Percentiles rank a stretch among this genome's conserved stretches.
Conservation (phyloP, 2,888 invertebrate species). For the Harpalus rubripes region DNA sequence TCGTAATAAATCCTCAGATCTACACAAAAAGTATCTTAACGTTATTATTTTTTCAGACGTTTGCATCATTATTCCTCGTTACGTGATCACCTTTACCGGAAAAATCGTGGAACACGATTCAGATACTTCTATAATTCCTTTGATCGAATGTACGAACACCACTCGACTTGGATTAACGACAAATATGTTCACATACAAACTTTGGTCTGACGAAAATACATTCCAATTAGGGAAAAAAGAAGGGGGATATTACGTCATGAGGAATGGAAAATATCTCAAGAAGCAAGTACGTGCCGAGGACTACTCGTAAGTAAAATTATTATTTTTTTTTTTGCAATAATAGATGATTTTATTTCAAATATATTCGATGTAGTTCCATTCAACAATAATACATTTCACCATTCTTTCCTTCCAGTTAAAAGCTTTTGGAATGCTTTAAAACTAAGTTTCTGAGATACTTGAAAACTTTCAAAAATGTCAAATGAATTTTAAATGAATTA, state of each 20-base stretch:
- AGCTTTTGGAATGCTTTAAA: too few species aligned
- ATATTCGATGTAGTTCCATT: too few species aligned
- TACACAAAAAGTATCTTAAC: constrained; percentile 8
- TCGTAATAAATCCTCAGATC: neutral
- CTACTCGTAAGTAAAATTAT: constrained; percentile 43
- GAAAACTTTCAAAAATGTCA: too few species aligned
- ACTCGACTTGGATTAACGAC: constrained; percentile 53
- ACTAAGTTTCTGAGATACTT: too few species aligned
- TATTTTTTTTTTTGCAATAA: too few species aligned
- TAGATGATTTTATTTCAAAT: too few species aligned
- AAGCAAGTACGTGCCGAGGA: constrained; percentile 46
- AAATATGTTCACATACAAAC: constrained; percentile 52
- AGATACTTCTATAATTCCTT: constrained; percentile 29
- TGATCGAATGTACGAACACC: constrained; percentile 58
- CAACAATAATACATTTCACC: too few species aligned
- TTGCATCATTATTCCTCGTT: constrained; percentile 55
- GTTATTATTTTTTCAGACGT: constrained; percentile 39
- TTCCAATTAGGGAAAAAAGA: constrained; percentile 50
- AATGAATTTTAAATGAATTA: too few species aligned
- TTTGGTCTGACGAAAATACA: constrained; percentile 59
- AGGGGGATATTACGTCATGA: constrained; percentile 41
- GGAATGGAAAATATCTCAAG: constrained; percentile 53
- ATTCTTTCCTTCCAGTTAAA: too few species aligned
- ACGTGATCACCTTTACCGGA: constrained; percentile 55
- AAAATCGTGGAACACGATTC: constrained; percentile 42